Percentiles rank a stretch among this genome's conserved stretches.
Evolutionary conservation across 2,113 vertebrate species (phyloP).

Genomic region (Microcebus murinus): DNA sequence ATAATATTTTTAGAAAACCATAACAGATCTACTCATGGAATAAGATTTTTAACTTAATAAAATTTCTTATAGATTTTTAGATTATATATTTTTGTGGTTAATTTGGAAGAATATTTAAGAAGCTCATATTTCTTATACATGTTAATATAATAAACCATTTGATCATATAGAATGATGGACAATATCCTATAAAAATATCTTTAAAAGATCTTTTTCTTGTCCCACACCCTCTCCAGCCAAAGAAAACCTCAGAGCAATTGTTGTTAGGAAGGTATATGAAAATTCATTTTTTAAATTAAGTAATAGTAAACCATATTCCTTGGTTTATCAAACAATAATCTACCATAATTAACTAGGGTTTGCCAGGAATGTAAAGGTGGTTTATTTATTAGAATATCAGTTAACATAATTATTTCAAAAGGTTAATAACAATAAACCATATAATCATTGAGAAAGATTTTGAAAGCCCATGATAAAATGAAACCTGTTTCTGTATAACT

Average conservation of each 20-base stretch:
- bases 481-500: neutral
- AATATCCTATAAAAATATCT: neutral
- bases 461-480: neutral
- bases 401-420: neutral
- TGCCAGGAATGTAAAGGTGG: neutral
- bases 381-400: neutral
- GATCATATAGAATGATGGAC: neutral
- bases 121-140: neutral
- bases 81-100: neutral
- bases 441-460: neutral
- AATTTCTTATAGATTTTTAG: neutral
- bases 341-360: neutral
- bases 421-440: neutral
- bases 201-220: neutral
- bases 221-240: rapidly evolving
- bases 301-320: neutral
- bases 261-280: neutral
- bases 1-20: neutral
- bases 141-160: neutral
- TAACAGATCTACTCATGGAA: neutral
- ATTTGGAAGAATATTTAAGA: neutral
- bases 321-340: neutral
- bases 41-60: neutral
- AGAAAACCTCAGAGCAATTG: neutral
- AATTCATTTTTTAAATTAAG: neutral